Percentiles rank a stretch among this genome's conserved stretches.
Conservation (phyloP, 2,797 vertebrate genomes). For the Tamandua tetradactyla region DNA sequence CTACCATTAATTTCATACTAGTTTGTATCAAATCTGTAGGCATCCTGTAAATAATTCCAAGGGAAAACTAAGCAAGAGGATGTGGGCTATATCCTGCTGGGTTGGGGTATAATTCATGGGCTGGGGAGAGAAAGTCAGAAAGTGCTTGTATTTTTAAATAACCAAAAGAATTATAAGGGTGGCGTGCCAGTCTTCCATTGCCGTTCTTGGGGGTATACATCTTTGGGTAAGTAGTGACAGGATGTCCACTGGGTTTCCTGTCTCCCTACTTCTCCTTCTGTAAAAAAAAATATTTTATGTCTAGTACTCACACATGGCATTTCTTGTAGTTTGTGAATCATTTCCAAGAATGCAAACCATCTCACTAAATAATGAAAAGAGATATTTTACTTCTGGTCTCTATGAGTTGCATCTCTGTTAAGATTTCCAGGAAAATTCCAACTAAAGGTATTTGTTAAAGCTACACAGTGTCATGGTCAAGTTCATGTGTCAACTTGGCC, state of each 20-base stretch:
- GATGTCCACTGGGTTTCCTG: constrained; percentile 72
- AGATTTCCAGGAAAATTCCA: constrained; percentile 78
- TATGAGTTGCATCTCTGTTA: constrained; percentile 81
- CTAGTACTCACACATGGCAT: constrained; percentile 76
- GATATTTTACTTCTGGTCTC: constrained; percentile 71
- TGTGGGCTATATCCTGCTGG: constrained; percentile 77
- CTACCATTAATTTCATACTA: constrained; percentile 87
- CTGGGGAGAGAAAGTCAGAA: constrained; percentile 58
- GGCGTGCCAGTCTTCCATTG: constrained; percentile 80
- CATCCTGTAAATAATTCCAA: constrained; percentile 88
- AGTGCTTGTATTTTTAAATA: constrained; percentile 83
- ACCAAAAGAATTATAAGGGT: constrained; percentile 78
- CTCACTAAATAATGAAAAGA: constrained; percentile 70
- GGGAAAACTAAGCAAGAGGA: constrained; percentile 76
- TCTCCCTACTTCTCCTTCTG: constrained; percentile 79
- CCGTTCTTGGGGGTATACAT: constrained; percentile 74
- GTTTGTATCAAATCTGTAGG: constrained; percentile 88
- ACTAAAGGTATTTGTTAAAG: constrained; percentile 79
- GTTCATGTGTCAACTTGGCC: too few species aligned
- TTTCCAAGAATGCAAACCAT: constrained; percentile 78
- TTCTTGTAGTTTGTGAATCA: constrained; percentile 83
- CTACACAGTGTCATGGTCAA: constrained; percentile 76
- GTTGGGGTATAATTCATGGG: constrained; percentile 15
- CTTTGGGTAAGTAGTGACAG: constrained; percentile 77
- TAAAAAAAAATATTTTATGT: constrained; percentile 78